Conservation (phyloP, 2,113 vertebrate species). For the human region DNA sequence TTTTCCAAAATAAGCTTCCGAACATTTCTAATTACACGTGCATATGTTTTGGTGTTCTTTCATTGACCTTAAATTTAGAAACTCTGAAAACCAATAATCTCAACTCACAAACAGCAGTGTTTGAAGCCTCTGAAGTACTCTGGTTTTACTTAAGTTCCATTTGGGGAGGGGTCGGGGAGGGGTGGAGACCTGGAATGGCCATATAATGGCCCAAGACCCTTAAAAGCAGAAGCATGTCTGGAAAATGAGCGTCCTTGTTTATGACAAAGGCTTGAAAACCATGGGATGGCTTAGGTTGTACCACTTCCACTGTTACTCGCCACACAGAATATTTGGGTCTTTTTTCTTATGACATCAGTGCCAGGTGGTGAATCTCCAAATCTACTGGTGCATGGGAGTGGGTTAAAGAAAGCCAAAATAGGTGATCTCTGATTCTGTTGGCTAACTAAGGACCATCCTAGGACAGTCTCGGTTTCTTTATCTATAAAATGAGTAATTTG, state of each 20-base stretch:
- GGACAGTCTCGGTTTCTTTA: not conserved
- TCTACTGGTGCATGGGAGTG: not conserved
- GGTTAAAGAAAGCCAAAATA: not conserved
- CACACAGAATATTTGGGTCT: not conserved
- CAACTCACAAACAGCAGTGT: not conserved
- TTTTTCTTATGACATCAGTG: not conserved
- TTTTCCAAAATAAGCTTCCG: not conserved
- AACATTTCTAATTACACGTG: not conserved
- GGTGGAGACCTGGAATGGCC: not conserved
- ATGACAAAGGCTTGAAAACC: not conserved
- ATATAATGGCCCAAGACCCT: accelerated
- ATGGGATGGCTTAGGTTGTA: not conserved
- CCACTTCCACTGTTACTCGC: too few species aligned
- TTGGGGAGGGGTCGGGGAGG: accelerated
- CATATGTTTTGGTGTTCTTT: not conserved
- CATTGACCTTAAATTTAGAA: not conserved
- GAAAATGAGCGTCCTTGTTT: not conserved
- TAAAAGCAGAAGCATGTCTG: not conserved
- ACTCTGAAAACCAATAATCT: not conserved
- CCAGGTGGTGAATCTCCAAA: not conserved
- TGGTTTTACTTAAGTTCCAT: not conserved
- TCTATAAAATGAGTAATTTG: not conserved
- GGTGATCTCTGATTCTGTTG: not conserved
- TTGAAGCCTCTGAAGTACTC: not conserved
- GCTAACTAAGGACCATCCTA: not conserved